Percentiles rank a stretch among this genome's conserved stretches.
phyloP scores from a whole-genome alignment of 2,888 invertebrate species.

The Dryobota labecula region DNA sequence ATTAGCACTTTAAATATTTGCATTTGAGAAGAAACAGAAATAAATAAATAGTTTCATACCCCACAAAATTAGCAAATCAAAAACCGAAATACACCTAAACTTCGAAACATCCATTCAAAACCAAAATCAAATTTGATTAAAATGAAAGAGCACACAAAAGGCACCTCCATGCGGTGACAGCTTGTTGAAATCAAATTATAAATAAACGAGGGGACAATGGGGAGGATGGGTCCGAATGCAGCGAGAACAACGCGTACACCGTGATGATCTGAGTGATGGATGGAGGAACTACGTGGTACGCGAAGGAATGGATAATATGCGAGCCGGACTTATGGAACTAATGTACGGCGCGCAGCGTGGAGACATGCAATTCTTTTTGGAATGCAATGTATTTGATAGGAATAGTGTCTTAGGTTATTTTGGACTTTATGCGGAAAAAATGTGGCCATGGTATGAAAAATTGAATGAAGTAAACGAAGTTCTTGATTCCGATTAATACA shows the following conservation, averaged over 20 bases:
- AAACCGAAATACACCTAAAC: conserved; percentile 18
- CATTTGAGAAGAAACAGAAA: background rate
- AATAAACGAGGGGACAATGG: conserved; percentile 71
- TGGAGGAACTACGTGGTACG: conserved; percentile 66
- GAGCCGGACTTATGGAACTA: conserved; percentile 59
- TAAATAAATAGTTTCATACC: conserved; percentile 2
- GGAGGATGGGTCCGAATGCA: conserved; percentile 52
- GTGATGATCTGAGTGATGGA: conserved; percentile 70
- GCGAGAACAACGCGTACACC: conserved; percentile 29
- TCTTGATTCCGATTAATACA: too few species aligned
- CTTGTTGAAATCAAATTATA: conserved; percentile 85
- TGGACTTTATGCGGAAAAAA: background rate
- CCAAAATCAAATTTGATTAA: conserved; percentile 67
- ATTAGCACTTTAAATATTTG: conserved; percentile 7
- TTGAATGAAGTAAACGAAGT: too few species aligned
- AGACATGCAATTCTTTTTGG: conserved; percentile 57
- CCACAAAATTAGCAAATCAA: conserved; percentile 10
- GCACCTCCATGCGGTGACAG: conserved; percentile 72
- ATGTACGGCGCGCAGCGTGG: conserved; percentile 44
- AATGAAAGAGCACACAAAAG: conserved; percentile 65
- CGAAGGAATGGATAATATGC: conserved; percentile 64
- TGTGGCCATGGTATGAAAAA: background rate
- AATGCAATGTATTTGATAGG: conserved; percentile 42
- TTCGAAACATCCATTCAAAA: conserved; percentile 55
- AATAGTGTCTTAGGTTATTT: conserved; percentile 15